Evolutionary conservation across 1,140 invertebrate genomes (phyloP).

Genomic region (Euwallacea similis): DNA sequence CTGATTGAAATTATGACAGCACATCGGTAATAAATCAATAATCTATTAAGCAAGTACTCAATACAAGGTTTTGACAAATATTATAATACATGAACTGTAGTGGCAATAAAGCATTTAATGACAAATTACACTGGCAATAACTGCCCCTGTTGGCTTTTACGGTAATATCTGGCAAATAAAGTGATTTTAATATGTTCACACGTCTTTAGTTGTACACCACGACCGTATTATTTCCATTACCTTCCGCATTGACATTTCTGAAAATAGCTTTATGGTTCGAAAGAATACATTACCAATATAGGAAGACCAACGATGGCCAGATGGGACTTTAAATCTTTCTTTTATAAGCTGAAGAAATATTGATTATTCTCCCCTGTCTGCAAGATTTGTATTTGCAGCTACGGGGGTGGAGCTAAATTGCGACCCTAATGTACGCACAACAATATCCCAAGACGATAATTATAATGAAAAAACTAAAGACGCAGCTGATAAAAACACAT

Average conservation of each 20-base stretch:
- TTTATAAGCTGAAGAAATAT: constrained; percentile 1
- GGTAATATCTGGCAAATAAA: not conserved
- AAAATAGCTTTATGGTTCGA: not conserved
- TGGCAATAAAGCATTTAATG: not conserved
- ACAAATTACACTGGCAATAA: not conserved
- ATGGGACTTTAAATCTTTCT: not conserved
- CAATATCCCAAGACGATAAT: no score
- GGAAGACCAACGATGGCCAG: not conserved
- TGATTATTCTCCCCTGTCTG: not conserved
- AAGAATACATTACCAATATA: not conserved
- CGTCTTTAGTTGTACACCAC: not conserved
- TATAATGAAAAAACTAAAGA: not conserved
- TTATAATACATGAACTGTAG: not conserved
- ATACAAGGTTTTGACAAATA: not conserved
- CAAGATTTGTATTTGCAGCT: no score
- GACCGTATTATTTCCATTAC: not conserved
- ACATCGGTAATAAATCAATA: not conserved
- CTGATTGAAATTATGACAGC: no score
- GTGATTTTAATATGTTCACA: not conserved
- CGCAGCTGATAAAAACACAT: constrained; percentile 50
- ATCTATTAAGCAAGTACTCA: not conserved
- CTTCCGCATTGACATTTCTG: not conserved
- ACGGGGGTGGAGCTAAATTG: no score
- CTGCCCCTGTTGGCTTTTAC: not conserved
- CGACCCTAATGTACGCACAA: no score